These are phyloP conservation scores for Adelphocoris suturalis DNA, from an alignment of 2,888 invertebrate genomes.

Conservation along the genomic window DNA sequence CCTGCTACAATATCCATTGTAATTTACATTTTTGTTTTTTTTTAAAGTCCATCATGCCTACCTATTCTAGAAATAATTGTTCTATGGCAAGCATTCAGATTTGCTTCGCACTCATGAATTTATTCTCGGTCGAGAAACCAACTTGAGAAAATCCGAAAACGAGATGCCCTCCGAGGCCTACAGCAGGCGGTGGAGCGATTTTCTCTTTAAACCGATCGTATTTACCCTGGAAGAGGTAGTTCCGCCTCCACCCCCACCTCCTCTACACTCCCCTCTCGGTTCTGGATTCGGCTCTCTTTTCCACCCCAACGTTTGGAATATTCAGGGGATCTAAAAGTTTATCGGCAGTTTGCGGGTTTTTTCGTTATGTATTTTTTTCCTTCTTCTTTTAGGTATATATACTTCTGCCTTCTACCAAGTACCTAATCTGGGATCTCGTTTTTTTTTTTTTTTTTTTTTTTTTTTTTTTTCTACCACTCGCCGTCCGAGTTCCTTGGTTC, in stretches of 20 bases:
- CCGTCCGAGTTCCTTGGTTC: neutral
- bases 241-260: slow-evolving; percentile 12
- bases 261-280: neutral
- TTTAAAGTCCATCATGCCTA: too few species aligned
- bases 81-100: neutral
- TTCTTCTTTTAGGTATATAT: neutral
- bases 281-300: slow-evolving; percentile 7
- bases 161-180: neutral
- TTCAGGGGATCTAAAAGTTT: slow-evolving; percentile 52
- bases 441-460: too few species aligned
- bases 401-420: slow-evolving; percentile 20
- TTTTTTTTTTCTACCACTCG: neutral
- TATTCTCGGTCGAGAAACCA: neutral
- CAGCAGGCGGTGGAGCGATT: neutral
- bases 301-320: slow-evolving; percentile 5
- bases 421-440: slow-evolving; percentile 38
- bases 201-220: slow-evolving; percentile 16
- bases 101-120: neutral
- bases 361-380: slow-evolving; percentile 9
- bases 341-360: slow-evolving; percentile 50
- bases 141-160: neutral
- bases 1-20: too few species aligned
- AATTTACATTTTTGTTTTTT: too few species aligned
- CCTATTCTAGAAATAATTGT: neutral
- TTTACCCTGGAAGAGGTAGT: slow-evolving; percentile 32